Evolutionary conservation across 2,888 invertebrate genomes (phyloP).

Genomic region (Aelia acuminata): DNA sequence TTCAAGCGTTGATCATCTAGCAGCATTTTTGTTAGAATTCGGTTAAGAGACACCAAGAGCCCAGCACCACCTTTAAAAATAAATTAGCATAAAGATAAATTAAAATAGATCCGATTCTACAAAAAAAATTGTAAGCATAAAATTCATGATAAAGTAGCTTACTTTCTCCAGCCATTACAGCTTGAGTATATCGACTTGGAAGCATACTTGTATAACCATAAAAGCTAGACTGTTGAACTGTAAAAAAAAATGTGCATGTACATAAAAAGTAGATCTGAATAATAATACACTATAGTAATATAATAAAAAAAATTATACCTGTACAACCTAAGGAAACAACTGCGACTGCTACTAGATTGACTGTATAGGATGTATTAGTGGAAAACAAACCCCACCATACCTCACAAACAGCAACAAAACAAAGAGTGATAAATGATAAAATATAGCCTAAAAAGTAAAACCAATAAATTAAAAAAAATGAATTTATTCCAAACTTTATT

Average conservation of each 20-base stretch:
- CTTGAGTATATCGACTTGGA: conserved; percentile 90
- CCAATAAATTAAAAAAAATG: neutral
- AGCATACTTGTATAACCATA: conserved; percentile 95
- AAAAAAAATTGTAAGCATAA: neutral
- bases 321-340: conserved; percentile 91
- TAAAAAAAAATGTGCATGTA: conserved; percentile 19
- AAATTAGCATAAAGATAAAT: neutral
- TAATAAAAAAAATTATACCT: conserved; percentile 71
- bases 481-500: neutral
- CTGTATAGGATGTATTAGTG: conserved; percentile 82
- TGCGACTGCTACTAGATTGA: conserved; percentile 87
- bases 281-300: too few relatives aligned
- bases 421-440: conserved; percentile 84
- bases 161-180: conserved; percentile 96
- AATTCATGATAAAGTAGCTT: conserved; percentile 69
- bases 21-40: conserved; percentile 86
- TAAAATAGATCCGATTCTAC: neutral
- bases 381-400: conserved; percentile 89
- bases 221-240: conserved; percentile 93
- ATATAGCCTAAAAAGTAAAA: conserved; percentile 76
- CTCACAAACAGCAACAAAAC: conserved; percentile 88
- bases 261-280: too few relatives aligned
- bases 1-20: conserved; percentile 84
- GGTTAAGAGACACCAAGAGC: conserved; percentile 86
- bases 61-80: conserved; percentile 82